These are phyloP conservation scores for Rhingia rostrata DNA, from an alignment of 2,888 invertebrate genomes.

Conservation along the genomic window DNA sequence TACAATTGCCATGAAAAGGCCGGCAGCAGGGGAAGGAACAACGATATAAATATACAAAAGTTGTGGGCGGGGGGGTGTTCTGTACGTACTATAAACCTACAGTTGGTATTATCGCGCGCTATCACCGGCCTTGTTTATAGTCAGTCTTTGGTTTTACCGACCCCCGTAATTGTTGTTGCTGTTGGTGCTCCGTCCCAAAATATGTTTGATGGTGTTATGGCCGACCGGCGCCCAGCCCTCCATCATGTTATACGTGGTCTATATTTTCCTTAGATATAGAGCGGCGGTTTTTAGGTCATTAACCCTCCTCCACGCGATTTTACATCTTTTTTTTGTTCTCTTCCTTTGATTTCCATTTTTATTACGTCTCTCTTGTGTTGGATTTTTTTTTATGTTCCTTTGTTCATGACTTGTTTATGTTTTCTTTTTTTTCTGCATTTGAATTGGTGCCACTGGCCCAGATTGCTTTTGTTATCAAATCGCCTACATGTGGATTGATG, in stretches of 20 bases:
- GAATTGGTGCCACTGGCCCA: conserved; percentile 69
- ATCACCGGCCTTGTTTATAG: conserved; percentile 46
- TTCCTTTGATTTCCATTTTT: conserved; percentile 50
- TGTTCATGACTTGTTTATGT: conserved; percentile 63
- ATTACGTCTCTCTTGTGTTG: conserved; percentile 34
- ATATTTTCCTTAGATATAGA: conserved; percentile 50
- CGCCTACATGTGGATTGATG: conserved; percentile 60
- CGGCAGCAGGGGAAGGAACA: conserved; percentile 34
- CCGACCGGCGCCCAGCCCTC: conserved; percentile 6
- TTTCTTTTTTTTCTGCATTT: conserved; percentile 54
- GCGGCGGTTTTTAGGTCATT: conserved; percentile 58
- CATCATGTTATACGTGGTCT: conserved; percentile 37
- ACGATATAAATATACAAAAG: conserved; percentile 57
- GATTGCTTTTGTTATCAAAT: conserved; percentile 67
- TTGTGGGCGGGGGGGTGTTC: not conserved
- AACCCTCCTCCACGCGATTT: conserved; percentile 65
- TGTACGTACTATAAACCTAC: conserved; percentile 28
- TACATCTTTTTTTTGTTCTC: conserved; percentile 50
- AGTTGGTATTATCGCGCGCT: conserved; percentile 40
- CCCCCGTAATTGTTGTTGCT: conserved; percentile 33
- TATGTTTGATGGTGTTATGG: conserved; percentile 31
- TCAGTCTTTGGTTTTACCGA: conserved; percentile 29
- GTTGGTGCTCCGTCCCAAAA: conserved; percentile 37
- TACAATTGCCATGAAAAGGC: conserved; percentile 32
- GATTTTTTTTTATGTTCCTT: conserved; percentile 54